Conservation (phyloP, 30 jellyfish, hydroid and myxozoan genomes). For the Phacellophora camtschatica region DNA sequence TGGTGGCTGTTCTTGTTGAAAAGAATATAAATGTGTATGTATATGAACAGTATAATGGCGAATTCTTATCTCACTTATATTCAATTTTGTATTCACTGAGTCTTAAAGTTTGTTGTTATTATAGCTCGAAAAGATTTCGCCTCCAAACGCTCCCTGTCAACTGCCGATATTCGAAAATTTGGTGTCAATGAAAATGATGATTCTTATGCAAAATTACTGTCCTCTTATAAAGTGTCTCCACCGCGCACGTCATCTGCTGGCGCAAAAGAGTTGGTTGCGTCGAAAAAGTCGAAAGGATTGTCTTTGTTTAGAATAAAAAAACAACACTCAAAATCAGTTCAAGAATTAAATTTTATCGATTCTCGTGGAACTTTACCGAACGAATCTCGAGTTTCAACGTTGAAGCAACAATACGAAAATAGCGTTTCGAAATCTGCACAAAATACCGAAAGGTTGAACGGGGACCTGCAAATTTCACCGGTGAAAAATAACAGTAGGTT, state of each 20-base stretch:
- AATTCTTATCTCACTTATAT: too few species aligned
- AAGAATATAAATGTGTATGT: too few species aligned
- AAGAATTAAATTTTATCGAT: background rate
- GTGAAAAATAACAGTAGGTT: background rate
- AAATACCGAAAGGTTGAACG: background rate
- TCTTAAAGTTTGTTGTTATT: too few species aligned
- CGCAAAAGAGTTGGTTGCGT: too few species aligned
- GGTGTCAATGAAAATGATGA: constrained; percentile 19
- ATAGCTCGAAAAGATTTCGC: background rate
- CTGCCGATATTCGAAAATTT: constrained; percentile 4
- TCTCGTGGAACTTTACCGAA: background rate
- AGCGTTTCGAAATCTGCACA: background rate
- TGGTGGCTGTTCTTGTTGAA: too few species aligned
- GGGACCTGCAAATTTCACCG: background rate
- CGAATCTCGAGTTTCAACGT: constrained; percentile 2
- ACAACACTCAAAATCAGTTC: background rate
- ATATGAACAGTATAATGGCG: too few species aligned
- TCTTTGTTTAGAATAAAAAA: constrained; percentile 5
- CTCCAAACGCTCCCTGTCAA: constrained; percentile 26
- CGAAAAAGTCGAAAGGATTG: background rate
- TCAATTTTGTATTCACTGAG: too few species aligned
- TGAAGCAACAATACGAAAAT: background rate
- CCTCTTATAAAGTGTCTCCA: background rate
- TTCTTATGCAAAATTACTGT: background rate
- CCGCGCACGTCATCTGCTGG: background rate